Conservation (phyloP, 1,140 invertebrate genomes). For the Nasonia giraulti region DNA sequence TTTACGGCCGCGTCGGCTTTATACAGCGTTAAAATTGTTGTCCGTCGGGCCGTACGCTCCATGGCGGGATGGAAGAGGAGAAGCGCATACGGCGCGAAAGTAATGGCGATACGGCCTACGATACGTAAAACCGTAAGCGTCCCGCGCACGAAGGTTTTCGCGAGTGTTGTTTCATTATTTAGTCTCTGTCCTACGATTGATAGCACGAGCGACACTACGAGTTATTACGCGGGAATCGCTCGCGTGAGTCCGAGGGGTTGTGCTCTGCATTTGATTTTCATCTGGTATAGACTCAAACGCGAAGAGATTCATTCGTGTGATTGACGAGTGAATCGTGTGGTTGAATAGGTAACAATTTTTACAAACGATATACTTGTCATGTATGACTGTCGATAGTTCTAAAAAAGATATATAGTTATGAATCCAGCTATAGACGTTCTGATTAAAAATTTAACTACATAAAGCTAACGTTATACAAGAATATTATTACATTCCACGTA, state of each 20-base stretch:
- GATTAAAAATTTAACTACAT: too few relatives aligned
- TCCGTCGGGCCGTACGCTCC: not conserved
- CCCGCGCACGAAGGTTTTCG: not conserved
- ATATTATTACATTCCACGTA: too few relatives aligned
- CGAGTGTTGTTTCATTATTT: not conserved
- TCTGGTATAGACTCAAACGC: too few relatives aligned
- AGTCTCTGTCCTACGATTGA: not conserved
- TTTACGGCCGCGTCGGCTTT: not conserved
- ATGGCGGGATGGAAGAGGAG: not conserved
- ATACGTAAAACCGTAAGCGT: constrained; percentile 5
- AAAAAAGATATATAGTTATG: too few relatives aligned
- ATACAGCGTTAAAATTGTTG: not conserved
- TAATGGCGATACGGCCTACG: not conserved
- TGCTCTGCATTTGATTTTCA: too few relatives aligned
- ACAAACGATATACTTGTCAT: too few relatives aligned
- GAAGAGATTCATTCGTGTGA: too few relatives aligned
- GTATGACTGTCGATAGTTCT: too few relatives aligned
- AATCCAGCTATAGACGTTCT: too few relatives aligned
- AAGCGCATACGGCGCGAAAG: not conserved
- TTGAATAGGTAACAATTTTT: too few relatives aligned
- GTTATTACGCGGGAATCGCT: not conserved
- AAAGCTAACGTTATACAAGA: too few relatives aligned
- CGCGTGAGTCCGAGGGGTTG: not conserved
- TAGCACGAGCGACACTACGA: not conserved
- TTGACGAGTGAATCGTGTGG: too few relatives aligned